phyloP scores from a whole-genome alignment of 1,140 invertebrate species.

The Bombus pyrosoma region DNA sequence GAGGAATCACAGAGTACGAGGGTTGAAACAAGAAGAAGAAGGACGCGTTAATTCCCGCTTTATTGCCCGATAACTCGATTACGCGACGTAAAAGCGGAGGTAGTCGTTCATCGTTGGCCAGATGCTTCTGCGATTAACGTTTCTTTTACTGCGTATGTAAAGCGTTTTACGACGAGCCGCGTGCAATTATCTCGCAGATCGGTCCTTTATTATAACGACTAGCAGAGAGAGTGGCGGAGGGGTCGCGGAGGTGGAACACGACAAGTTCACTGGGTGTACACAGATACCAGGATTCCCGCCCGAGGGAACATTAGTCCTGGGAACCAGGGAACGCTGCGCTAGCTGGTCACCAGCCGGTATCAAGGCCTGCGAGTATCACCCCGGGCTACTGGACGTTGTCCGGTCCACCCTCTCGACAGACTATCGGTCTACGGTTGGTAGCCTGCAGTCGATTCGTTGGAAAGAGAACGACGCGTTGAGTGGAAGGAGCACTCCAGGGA shows the following conservation, averaged over 20 bases:
- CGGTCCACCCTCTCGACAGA: constrained; percentile 52
- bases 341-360: constrained; percentile 49
- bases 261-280: constrained; percentile 48
- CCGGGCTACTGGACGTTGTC: constrained; percentile 55
- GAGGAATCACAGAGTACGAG: not conserved
- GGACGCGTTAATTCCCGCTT: constrained; percentile 54
- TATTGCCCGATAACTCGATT: constrained; percentile 53
- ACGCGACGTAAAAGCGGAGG: constrained; percentile 57
- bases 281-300: constrained; percentile 63
- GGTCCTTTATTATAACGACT: constrained; percentile 65
- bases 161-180: constrained; percentile 60
- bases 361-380: constrained; percentile 55
- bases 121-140: constrained; percentile 68
- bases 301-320: constrained; percentile 71
- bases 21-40: not conserved
- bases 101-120: constrained; percentile 31
- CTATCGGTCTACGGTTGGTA: constrained; percentile 30
- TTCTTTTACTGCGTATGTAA: constrained; percentile 68
- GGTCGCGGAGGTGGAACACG: constrained; percentile 14
- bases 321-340: constrained; percentile 60
- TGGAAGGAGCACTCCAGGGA: not conserved
- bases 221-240: not conserved
- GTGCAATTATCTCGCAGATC: constrained; percentile 66
- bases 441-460: constrained; percentile 50
- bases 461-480: not conserved